A percentile compares a stretch with the other conserved stretches of the same genome.
These are phyloP conservation scores for Stenolophus ochropezus DNA, from an alignment of 2,888 invertebrate species.

Conservation along the genomic window DNA sequence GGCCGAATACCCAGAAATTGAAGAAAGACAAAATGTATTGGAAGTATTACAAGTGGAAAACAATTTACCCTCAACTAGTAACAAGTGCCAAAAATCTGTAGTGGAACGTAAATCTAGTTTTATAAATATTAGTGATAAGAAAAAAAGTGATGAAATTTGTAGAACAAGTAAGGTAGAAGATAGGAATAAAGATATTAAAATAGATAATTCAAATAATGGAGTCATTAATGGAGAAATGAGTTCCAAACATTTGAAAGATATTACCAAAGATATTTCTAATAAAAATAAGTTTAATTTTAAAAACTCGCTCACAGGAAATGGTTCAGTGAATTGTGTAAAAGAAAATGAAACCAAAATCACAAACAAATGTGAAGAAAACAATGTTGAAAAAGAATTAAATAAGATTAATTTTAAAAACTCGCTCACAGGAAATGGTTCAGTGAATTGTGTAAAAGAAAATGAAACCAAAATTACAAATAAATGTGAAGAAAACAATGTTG, in stretches of 20 bases:
- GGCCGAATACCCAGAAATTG: neutral
- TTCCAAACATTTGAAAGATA: constrained; percentile 30
- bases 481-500: too few relatives aligned
- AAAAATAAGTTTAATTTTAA: neutral
- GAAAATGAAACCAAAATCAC: neutral
- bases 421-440: too few relatives aligned
- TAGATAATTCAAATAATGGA: neutral
- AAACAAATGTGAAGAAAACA: constrained; percentile 34
- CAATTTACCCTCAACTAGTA: neutral
- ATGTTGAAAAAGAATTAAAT: too few relatives aligned
- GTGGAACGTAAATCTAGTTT: neutral
- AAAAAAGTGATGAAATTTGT: neutral
- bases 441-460: too few relatives aligned
- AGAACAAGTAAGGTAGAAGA: neutral
- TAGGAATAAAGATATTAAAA: neutral
- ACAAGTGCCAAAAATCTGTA: neutral
- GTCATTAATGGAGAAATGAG: too few relatives aligned
- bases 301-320: neutral
- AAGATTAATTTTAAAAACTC: too few relatives aligned
- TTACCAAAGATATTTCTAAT: constrained; percentile 5
- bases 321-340: neutral
- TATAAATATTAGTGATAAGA: neutral
- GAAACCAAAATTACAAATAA: neutral
- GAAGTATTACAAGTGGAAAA: neutral
- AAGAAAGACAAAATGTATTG: too few relatives aligned